phyloP scores from a whole-genome alignment of 2,888 invertebrate species.

The Arge pagana region DNA sequence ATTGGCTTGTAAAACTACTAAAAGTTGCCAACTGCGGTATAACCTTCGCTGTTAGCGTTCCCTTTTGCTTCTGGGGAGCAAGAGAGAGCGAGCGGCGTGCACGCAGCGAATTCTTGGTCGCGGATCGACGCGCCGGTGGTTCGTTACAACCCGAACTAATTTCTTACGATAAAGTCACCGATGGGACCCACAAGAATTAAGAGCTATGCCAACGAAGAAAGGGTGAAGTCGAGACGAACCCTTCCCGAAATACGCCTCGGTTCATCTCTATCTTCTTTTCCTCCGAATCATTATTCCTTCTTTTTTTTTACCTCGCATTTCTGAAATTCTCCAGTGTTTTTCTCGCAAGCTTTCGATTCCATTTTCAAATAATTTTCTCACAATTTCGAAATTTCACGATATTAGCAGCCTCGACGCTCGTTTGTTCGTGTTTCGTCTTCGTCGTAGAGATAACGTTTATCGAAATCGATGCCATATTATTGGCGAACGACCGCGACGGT shows the following conservation, averaged over 20 bases:
- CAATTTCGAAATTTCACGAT: no score
- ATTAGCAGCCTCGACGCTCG: no score
- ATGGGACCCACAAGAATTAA: conserved; percentile 55
- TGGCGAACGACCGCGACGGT: conserved; percentile 1
- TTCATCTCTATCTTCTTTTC: no score
- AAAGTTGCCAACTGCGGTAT: conserved; percentile 55
- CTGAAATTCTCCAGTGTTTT: no score
- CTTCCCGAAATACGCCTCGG: no score
- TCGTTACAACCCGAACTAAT: conserved; percentile 47
- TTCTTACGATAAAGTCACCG: conserved; percentile 56
- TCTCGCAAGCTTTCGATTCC: neutral
- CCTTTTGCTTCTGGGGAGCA: no score
- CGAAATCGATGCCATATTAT: neutral
- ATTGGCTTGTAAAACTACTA: conserved; percentile 57
- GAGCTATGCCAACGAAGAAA: no score
- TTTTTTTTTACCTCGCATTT: no score
- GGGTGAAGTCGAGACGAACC: no score
- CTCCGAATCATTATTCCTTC: neutral
- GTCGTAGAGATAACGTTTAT: no score
- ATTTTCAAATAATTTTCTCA: neutral
- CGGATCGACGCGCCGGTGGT: conserved; percentile 15
- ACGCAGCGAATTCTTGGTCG: conserved; percentile 51
- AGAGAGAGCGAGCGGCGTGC: no score
- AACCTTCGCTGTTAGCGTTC: conserved; percentile 56
- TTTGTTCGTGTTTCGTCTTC: no score